Percentiles rank a stretch among this genome's conserved stretches.
phyloP scores from a whole-genome alignment of 2,797 vertebrate species.

The Spatula clypeata region DNA sequence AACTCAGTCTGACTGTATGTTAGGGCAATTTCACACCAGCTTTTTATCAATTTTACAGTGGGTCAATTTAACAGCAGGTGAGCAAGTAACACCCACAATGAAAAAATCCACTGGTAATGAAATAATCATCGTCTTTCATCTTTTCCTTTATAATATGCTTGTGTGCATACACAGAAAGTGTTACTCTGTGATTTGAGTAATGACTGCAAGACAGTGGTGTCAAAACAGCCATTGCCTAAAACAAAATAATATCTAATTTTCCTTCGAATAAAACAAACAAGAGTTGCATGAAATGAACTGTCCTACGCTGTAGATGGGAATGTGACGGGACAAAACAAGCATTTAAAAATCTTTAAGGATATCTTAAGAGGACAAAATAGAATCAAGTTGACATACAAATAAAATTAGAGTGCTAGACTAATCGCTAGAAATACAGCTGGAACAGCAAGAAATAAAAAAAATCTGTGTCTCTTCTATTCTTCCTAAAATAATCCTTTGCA shows the following conservation, averaged over 20 bases:
- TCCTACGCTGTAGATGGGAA: background rate
- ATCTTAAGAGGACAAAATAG: slow-evolving; percentile 16
- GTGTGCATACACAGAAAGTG: background rate
- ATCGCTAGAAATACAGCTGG: background rate
- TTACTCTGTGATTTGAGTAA: slow-evolving; percentile 37
- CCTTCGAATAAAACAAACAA: background rate
- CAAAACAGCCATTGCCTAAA: slow-evolving; percentile 1
- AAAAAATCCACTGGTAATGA: slow-evolving; percentile 14
- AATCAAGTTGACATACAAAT: background rate
- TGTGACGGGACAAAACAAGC: background rate
- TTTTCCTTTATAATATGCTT: background rate
- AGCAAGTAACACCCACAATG: slow-evolving; percentile 23
- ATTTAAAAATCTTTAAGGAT: slow-evolving; percentile 10
- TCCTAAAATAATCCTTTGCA: background rate
- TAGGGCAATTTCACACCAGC: slow-evolving; percentile 30
- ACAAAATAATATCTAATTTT: slow-evolving; percentile 29
- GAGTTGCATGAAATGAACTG: background rate
- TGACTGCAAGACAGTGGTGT: slow-evolving; percentile 1
- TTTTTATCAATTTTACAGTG: slow-evolving; percentile 41
- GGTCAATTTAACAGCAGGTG: slow-evolving; percentile 42
- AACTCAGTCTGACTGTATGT: slow-evolving; percentile 10
- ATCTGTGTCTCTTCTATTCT: background rate
- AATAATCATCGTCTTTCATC: slow-evolving; percentile 39
- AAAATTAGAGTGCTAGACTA: background rate
- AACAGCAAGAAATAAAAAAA: slow-evolving; percentile 1